A percentile compares a stretch with the other conserved stretches of the same genome.
phyloP scores from a whole-genome alignment of 2,113 vertebrate genomes.

The Ramphastos sulfuratus region DNA sequence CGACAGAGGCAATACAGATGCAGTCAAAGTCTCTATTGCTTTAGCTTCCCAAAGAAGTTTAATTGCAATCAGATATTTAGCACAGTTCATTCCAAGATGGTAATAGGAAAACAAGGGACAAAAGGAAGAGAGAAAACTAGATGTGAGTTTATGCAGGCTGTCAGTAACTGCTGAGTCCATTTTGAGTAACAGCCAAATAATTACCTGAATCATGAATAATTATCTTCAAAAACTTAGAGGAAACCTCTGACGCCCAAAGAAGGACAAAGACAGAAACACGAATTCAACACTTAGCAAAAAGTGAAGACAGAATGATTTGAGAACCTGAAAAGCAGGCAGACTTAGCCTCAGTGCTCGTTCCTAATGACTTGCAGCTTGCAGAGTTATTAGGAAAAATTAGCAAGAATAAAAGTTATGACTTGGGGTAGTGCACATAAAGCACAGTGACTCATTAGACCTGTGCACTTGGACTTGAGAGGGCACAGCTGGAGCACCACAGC shows the following conservation, averaged over 20 bases:
- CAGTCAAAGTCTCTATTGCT: neutral
- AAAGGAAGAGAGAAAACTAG: neutral
- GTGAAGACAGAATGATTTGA: neutral
- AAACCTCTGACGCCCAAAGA: neutral
- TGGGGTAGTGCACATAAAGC: neutral
- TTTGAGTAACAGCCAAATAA: neutral
- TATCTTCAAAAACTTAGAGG: neutral
- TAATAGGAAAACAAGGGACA: neutral
- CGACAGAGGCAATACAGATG: neutral
- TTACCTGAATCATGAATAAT: neutral
- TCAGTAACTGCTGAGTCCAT: neutral
- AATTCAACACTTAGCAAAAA: neutral
- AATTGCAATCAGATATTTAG: neutral
- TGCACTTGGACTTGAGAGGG: neutral
- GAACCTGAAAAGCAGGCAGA: neutral
- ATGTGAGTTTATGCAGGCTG: neutral
- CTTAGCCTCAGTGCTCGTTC: neutral
- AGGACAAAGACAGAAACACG: neutral
- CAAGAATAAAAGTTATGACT: neutral
- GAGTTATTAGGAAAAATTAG: slow-evolving; percentile 12
- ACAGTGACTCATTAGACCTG: neutral
- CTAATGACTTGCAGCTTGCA: neutral
- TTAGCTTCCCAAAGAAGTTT: neutral
- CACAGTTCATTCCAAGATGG: neutral
- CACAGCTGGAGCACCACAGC: neutral